Base-by-base conservation (phyloP, 2,113 vertebrate genomes). In the Seriola dumerili region DNA sequence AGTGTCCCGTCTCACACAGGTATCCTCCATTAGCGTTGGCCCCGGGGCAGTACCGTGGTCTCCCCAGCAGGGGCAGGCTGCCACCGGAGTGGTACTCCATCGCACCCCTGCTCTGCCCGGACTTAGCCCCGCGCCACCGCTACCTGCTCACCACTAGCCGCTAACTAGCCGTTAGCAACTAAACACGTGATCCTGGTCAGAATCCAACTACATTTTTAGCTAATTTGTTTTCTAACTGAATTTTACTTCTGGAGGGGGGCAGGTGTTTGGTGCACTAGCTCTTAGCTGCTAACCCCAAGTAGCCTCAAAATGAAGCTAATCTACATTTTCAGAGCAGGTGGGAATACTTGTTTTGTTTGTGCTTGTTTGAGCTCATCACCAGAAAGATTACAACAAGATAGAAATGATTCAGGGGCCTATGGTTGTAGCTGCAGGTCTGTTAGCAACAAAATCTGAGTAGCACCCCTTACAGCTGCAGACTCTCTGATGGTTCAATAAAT, bases 1-100 rank as follows among this genome's bases (percentile, higher is more conserved):
- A 99, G 96, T 99, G 98, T 8, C 97, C 97, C 0, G 96, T 98
- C 92, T 98, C 97, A 86, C 97, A 98, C 85, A 97, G 96, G 90
- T 99, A 99, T 16, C 96, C 96, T 84, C 96, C 96, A 75, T 96
- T 96, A 81, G 96, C 95, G 72, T 87, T 95, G 69, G 96, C 94
- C 58, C 97, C 97, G 0, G 97, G 96, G 90, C 98, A 99, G 93
- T 96, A 96, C 85, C 96, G 95, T 1, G 95, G 95, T 84, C 95
- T 95, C 81, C 92, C 94, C 91, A 96, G 93, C 88, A 96, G 93
- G 83, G 95, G 95, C 93, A 95, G 94, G 90, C 95, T 95, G 73
- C 94, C 95, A 89, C 94, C 89, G 63, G 94, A 94, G 90, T 95
- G 95, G 93, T 95, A 95, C 94, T 96, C 95, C 94, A 96, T 95